Conservation (phyloP, 2,797 vertebrate genomes). For the Amphiprion clarkii region DNA sequence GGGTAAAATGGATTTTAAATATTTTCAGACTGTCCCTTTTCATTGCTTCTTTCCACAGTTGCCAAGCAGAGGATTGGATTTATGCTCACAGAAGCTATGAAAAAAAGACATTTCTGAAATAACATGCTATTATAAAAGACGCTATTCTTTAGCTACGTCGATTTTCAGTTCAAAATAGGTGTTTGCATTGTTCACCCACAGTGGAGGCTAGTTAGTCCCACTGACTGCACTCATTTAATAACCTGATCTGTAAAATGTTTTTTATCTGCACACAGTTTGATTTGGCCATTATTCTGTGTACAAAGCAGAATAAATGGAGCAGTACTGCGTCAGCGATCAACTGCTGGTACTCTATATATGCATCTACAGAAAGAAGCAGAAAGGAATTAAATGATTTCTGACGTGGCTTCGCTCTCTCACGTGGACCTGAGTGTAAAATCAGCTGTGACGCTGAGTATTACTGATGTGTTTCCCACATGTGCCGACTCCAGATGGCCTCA, state of each 20-base stretch:
- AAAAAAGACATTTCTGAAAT: no score
- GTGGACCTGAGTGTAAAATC: conserved; percentile 13
- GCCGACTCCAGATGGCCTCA: conserved; percentile 80
- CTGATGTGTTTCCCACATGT: conserved; percentile 70
- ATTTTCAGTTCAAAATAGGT: no score
- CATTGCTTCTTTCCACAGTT: no score
- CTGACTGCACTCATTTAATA: neutral
- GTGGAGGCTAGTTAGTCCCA: neutral
- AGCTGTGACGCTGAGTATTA: conserved; percentile 33
- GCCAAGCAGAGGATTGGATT: no score
- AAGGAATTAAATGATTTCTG: neutral
- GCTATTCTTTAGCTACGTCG: no score
- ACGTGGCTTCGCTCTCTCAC: neutral
- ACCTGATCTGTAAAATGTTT: neutral
- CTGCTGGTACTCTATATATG: neutral
- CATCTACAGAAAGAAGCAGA: neutral
- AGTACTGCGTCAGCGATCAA: conserved; percentile 93
- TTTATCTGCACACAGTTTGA: neutral
- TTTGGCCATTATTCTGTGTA: neutral
- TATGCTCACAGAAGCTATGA: no score
- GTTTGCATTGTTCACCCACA: no score
- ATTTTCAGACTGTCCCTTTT: no score
- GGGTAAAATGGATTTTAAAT: no score
- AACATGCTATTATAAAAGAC: no score
- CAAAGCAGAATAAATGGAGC: conserved; percentile 84